Percentiles rank a stretch among this genome's conserved stretches.
These are phyloP conservation scores for Agrotis ipsilon DNA, from an alignment of 2,888 invertebrate species.

Conservation along the genomic window DNA sequence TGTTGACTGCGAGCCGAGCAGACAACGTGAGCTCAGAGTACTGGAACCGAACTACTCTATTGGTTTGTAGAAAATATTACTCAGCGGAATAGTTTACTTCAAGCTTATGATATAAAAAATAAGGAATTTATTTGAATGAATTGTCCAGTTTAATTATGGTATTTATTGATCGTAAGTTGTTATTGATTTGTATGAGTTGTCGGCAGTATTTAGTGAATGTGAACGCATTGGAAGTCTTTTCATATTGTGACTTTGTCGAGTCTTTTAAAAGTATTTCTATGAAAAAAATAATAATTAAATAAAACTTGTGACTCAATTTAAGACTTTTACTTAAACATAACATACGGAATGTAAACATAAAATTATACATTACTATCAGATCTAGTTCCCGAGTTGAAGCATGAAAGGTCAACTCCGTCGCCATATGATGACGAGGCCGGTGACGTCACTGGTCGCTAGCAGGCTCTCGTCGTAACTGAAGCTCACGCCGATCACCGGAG, in stretches of 20 bases:
- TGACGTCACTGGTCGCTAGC: slow-evolving; percentile 95
- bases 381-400: slow-evolving; percentile 13
- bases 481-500: slow-evolving; percentile 95
- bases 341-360: slow-evolving; percentile 34
- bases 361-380: slow-evolving; percentile 36
- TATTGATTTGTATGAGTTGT: slow-evolving; percentile 86
- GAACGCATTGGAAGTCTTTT: slow-evolving; percentile 86
- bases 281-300: slow-evolving; percentile 85
- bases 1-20: slow-evolving; percentile 44
- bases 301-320: slow-evolving; percentile 85
- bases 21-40: slow-evolving; percentile 44
- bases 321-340: slow-evolving; percentile 75
- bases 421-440: slow-evolving; percentile 95
- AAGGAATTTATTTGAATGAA: slow-evolving; percentile 87
- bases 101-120: slow-evolving; percentile 74
- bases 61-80: slow-evolving; percentile 61
- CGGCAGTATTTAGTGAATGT: slow-evolving; percentile 87
- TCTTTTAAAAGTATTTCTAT: slow-evolving; percentile 91
- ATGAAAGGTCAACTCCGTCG: slow-evolving; percentile 87
- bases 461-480: slow-evolving; percentile 97
- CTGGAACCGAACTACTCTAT: slow-evolving; percentile 47
- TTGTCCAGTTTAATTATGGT: slow-evolving; percentile 85
- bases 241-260: slow-evolving; percentile 89
- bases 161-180: slow-evolving; percentile 90
- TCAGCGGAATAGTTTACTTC: slow-evolving; percentile 73